Evolutionary conservation across 2,113 vertebrate genomes (phyloP), one percentile per base, ranked within the genome.

Genomic region (Menidia beryllina): DNA sequence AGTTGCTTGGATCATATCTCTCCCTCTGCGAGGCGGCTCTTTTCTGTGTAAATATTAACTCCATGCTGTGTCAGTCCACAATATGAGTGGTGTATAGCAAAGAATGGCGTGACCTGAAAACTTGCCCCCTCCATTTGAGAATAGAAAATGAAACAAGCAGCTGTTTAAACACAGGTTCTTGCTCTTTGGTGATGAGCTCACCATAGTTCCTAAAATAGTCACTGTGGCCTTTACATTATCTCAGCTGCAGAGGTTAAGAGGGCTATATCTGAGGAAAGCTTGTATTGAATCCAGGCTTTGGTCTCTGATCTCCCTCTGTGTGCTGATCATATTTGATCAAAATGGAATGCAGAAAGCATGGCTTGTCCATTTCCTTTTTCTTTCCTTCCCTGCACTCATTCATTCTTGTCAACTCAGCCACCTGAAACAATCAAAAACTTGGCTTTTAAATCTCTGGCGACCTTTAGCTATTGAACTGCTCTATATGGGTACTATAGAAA

Each of bases 21-120:
- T 57, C 47, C 43, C 63, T 45, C 13, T 75, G 49, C 51, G 43
- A 21, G n/a, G 20, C 25, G 25, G 49, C 20, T 36, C 19, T 25
- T 55, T 9, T 72, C n/a, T 74, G 38, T 65, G 62, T 60, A 69
- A 72, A 38, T 78, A 43, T 72, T 27, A 66, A 65, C 65, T 71
- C 26, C 19, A 38, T 34, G 67, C 70, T 73, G 58, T 48, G 48
- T 54, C 69, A 63, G 61, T 65, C 69, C 56, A 12, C 19, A 59
- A 67, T 75, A 77, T 75, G 36, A 86, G 61, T 5, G 38, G 15
- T 47, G 30, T 49, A 75, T 59, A 50, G 72, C 17, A 70, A 27
- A 14, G 14, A 36, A 65, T 26, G 39, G 52, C 2, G 10, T 34
- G 5, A 34, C 30, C 5, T 6, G 7, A 2, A 34, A 34, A 10